Evolutionary conservation across 2,888 invertebrate genomes (phyloP).

Genomic region (Cabera pusaria): DNA sequence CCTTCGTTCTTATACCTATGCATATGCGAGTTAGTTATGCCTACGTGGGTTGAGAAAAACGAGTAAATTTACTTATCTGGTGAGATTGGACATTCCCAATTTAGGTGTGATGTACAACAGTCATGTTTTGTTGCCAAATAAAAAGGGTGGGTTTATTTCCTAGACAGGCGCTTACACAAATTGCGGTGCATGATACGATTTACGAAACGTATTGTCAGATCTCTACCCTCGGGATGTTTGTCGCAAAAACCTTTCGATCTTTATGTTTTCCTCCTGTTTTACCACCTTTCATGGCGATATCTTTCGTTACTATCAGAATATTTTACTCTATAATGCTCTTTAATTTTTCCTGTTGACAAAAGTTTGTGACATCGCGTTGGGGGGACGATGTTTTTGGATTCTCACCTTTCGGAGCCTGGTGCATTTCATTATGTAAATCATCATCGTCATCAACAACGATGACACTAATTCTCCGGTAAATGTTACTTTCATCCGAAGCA

Average conservation of each 20-base stretch:
- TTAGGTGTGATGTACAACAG: slow-evolving; percentile 30
- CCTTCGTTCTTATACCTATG: slow-evolving; percentile 15
- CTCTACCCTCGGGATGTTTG: slow-evolving; percentile 2
- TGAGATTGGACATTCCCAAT: slow-evolving; percentile 35
- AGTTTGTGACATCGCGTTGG: too few species aligned
- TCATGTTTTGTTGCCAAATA: slow-evolving; percentile 20
- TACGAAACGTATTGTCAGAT: slow-evolving; percentile 8
- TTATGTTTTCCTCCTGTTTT: slow-evolving; percentile 6
- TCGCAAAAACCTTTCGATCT: slow-evolving; percentile 4
- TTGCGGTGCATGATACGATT: slow-evolving; percentile 11
- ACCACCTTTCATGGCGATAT: slow-evolving; percentile 1
- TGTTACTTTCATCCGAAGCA: too few species aligned
- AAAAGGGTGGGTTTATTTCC: slow-evolving; percentile 23
- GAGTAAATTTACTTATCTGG: slow-evolving; percentile 37
- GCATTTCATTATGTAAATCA: too few species aligned
- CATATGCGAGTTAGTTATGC: slow-evolving; percentile 30
- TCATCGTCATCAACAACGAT: too few species aligned
- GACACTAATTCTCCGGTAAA: too few species aligned
- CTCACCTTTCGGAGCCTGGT: too few species aligned
- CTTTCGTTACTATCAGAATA: slow-evolving; percentile 5
- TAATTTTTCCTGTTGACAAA: slow-evolving; percentile 27
- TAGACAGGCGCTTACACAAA: slow-evolving; percentile 15
- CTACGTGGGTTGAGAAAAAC: slow-evolving; percentile 38
- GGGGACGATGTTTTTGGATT: too few species aligned
- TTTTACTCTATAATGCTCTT: slow-evolving; percentile 10